Evolutionary conservation across 1,140 invertebrate species (phyloP).

Genomic region (Tachypleus tridentatus): DNA sequence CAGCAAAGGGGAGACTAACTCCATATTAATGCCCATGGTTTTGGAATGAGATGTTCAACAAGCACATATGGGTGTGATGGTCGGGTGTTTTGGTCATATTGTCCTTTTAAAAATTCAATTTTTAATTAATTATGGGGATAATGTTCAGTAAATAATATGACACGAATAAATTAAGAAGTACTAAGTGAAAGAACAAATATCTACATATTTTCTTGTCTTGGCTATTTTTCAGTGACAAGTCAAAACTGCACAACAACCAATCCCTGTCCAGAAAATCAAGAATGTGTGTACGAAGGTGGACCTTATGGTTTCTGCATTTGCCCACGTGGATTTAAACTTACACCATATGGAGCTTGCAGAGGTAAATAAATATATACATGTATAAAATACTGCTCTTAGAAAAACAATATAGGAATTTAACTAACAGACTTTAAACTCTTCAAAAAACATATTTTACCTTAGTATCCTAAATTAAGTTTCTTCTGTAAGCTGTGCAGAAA

Average conservation of each 20-base stretch:
- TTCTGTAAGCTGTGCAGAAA: too few relatives aligned
- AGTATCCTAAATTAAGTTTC: too few relatives aligned
- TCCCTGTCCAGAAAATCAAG: conserved; percentile 29
- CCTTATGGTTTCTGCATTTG: conserved; percentile 24
- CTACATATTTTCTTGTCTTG: background rate
- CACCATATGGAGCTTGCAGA: conserved; percentile 25
- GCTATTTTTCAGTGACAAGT: conserved; percentile 17
- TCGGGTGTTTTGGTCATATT: too few relatives aligned
- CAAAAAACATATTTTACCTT: too few relatives aligned
- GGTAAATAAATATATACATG: conserved; percentile 1
- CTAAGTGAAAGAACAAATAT: background rate
- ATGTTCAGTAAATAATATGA: background rate
- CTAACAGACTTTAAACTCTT: too few relatives aligned
- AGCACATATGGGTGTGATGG: too few relatives aligned
- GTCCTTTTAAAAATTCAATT: background rate
- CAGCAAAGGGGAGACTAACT: too few relatives aligned
- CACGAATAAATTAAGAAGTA: background rate
- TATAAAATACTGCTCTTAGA: too few relatives aligned
- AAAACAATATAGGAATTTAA: too few relatives aligned
- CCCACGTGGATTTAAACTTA: conserved; percentile 24
- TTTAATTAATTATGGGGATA: background rate
- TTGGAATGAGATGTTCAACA: too few relatives aligned
- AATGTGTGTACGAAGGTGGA: conserved; percentile 22
- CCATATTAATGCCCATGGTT: too few relatives aligned
- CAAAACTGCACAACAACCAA: conserved; percentile 28